Evolutionary conservation across 2,113 vertebrate species (phyloP), one percentile per base, ranked within the genome.

Genomic region (Noturus placidus): DNA sequence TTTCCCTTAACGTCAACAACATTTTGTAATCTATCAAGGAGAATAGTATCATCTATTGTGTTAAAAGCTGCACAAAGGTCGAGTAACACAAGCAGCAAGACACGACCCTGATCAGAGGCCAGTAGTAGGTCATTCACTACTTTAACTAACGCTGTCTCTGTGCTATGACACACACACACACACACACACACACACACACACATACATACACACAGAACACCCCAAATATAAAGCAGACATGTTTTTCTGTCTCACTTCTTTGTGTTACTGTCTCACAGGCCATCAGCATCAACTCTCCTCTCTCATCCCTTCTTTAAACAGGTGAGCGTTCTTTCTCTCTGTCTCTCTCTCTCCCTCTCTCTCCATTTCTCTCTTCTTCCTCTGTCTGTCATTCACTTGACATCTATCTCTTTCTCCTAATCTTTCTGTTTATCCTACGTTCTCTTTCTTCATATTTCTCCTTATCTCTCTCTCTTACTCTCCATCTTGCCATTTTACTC

Each of bases 221-320:
- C 46, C 11, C 35, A 3, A 20, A 65, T n/a, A 9, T 22, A 84
- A n/a, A 22, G 9, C 13, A 57, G 10, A 42, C 52, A 13, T 76
- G 33, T 81, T 30, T 61, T n/a, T n/a, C n/a, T n/a, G n/a, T n/a
- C n/a, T n/a, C n/a, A n/a, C n/a, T n/a, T 22, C 30, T 85, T 46
- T 30, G 38, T 54, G 19, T 83, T 74, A 93, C 74, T 92, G 91
- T 91, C 81, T 70, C 59, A 84, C 85, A 99, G 98, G 92, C 98
- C 98, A 19, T 97, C 98, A 86, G 98, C 98, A 86, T 95, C 95
- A 84, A 92, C 95, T 89, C 96, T 99, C 90, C 91, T 99, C 91
- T 96, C 95, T 14, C 98, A 99, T 85, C 94, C 95, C 82, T 99
- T 99, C 94, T 99, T 99, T 95, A 99, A 95, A 91, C 96, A 97